Evolutionary conservation across 2,888 invertebrate genomes (phyloP).

Genomic region (Hydroisotoma schaefferi): DNA sequence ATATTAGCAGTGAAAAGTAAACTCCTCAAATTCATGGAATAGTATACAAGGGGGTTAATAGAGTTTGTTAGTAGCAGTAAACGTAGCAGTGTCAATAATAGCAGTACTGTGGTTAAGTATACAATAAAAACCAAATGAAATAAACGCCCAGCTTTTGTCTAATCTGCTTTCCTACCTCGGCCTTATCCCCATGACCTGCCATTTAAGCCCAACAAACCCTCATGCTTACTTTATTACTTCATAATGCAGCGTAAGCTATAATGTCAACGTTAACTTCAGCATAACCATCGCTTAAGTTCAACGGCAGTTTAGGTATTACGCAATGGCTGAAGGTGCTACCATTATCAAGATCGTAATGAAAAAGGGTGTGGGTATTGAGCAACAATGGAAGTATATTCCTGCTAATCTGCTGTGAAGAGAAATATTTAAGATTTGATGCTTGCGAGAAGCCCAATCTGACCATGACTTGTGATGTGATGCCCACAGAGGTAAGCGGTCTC

Average conservation of each 20-base stretch:
- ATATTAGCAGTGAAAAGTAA: no score
- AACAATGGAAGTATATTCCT: neutral
- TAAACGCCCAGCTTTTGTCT: neutral
- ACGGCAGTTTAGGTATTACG: no score
- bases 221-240: neutral
- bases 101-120: no score
- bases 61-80: no score
- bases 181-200: constrained; percentile 1
- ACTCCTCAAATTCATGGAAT: no score
- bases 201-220: neutral
- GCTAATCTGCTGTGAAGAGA: neutral
- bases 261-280: no score
- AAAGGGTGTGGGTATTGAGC: neutral
- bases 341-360: neutral
- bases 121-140: neutral
- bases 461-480: no score
- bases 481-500: no score
- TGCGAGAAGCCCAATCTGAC: no score
- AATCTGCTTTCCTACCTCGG: neutral
- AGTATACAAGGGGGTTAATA: no score
- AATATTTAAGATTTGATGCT: neutral
- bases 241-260: neutral
- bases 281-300: no score
- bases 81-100: neutral
- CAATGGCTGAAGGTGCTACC: no score